A percentile compares a stretch with the other conserved stretches of the same genome.
These are phyloP conservation scores for Erebia epiphron DNA, from an alignment of 2,888 invertebrate species.

Conservation along the genomic window DNA sequence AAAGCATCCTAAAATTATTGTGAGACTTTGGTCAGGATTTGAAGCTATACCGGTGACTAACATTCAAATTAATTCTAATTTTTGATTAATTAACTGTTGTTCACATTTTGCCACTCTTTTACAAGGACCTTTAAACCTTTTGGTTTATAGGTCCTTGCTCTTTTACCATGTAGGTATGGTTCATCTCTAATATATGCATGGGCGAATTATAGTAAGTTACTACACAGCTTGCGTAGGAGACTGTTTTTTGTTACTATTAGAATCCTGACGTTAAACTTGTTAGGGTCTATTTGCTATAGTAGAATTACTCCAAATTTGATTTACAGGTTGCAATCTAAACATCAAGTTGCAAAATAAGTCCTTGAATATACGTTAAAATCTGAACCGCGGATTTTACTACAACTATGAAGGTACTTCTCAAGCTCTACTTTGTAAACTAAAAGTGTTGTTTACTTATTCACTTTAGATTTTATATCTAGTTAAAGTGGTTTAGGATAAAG, in stretches of 20 bases:
- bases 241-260: background rate
- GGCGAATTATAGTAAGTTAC: slow-evolving; percentile 4
- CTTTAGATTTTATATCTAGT: background rate
- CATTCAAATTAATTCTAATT: background rate
- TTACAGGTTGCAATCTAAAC: background rate
- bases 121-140: no score
- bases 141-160: no score
- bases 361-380: background rate
- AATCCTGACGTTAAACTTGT: slow-evolving; percentile 1
- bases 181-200: slow-evolving; percentile 1
- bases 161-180: background rate
- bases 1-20: slow-evolving; percentile 37
- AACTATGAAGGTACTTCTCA: background rate
- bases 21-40: slow-evolving; percentile 7
- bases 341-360: background rate
- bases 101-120: background rate
- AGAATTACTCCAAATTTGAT: background rate
- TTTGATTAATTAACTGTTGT: background rate
- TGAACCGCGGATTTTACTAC: background rate
- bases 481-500: background rate
- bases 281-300: background rate
- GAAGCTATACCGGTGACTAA: background rate
- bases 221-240: background rate
- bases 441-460: background rate
- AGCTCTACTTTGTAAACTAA: background rate